Evolutionary conservation across 1,140 invertebrate genomes (phyloP), one percentile per base, ranked within the genome.

Genomic region (Heliothis virescens): DNA sequence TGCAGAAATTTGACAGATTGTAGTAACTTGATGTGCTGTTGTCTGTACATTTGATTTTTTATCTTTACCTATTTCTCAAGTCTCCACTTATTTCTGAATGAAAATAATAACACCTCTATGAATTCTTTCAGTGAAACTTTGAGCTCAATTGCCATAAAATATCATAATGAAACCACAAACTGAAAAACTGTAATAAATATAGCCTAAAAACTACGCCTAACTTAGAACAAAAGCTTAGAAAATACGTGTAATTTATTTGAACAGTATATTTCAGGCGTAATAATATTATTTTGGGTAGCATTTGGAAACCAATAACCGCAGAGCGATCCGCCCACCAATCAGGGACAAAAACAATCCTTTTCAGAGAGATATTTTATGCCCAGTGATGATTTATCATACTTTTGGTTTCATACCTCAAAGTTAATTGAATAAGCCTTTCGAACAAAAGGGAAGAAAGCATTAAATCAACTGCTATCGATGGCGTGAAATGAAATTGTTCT

Each of bases 261-360:
- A 16, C 41, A 65, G 11, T 47, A 67, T 16, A 41, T 29, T 34
- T 16, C n/a, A 48, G 50, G 41, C 63, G 18, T 41, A 67, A 67
- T 48, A 18, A 67, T 13, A 67, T 48, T 67, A 67, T 18, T 41
- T 41, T 41, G 18, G 48, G 13, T 26, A 71, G 13, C 48, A 71
- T 71, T 71, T 52, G 48, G 29, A 67, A 52, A 71, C 67, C 67
- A 71, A 71, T 71, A 71, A 71, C 67, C 67, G 18, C 67, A 71
- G n/a, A 50, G 18, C 67, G 67, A 50, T 13, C 18, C 67, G 67
- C 67, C 67, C 67, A 71, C 67, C 48, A 71, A 71, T 29, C 65
- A 69, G 65, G 10, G 34, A 71, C 67, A 71, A 53, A 41, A 53
- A 52, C 48, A 52, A 52, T 52, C 48, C 48, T 52, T 50, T 71